These are phyloP conservation scores for Poecilus cupreus DNA, from an alignment of 2,888 invertebrate species.

Conservation along the genomic window DNA sequence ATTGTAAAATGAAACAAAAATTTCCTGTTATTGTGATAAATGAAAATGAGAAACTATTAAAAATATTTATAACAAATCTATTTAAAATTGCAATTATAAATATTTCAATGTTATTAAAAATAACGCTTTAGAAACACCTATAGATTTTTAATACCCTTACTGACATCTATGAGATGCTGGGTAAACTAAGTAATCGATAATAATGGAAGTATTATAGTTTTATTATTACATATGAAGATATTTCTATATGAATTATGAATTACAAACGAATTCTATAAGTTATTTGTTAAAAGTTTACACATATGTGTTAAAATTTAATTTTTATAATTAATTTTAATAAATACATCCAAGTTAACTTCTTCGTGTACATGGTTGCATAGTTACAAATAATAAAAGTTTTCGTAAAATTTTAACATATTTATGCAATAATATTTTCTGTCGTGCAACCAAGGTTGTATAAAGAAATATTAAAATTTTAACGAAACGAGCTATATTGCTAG, in stretches of 20 bases:
- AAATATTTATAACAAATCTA: too few relatives aligned
- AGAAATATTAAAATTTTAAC: not conserved
- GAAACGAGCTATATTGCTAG: too few relatives aligned
- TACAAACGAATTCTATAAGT: not conserved
- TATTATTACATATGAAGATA: not conserved
- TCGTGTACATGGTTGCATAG: not conserved
- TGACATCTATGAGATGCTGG: slow-evolving; percentile 7
- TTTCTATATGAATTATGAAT: not conserved
- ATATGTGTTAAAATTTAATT: not conserved
- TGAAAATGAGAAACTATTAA: too few relatives aligned
- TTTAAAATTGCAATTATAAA: too few relatives aligned
- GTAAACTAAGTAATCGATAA: not conserved
- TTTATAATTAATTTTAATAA: not conserved
- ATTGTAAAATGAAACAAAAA: not conserved
- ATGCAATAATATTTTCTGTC: not conserved
- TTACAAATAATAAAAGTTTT: not conserved
- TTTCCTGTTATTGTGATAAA: not conserved
- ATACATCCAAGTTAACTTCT: not conserved
- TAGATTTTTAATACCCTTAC: slow-evolving; percentile 4
- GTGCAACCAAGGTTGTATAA: not conserved
- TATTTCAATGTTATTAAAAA: too few relatives aligned
- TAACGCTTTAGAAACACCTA: too few relatives aligned
- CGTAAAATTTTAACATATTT: not conserved
- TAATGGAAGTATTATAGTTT: not conserved
- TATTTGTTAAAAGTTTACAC: too few relatives aligned